A percentile compares a stretch with the other conserved stretches of the same genome.
phyloP scores from a whole-genome alignment of 2,797 vertebrate genomes.

The Onychomys torridus region DNA sequence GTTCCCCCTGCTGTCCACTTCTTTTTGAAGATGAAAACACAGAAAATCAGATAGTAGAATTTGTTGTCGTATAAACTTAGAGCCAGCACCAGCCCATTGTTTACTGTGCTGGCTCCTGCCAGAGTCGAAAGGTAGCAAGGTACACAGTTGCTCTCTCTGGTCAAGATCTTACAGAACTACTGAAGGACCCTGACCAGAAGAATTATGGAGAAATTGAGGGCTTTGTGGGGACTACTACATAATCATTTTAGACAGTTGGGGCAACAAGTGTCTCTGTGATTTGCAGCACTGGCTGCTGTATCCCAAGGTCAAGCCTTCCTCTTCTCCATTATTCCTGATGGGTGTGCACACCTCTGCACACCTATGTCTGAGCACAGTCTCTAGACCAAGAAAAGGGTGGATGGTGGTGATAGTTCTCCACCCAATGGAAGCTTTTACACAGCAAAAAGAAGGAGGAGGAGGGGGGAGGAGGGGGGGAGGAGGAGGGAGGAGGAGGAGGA shows the following conservation, averaged over 20 bases:
- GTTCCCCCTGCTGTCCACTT: too few species aligned
- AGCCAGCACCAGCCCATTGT: background rate
- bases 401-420: rapidly evolving
- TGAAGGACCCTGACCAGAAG: background rate
- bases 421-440: background rate
- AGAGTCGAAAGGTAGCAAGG: background rate
- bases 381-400: background rate
- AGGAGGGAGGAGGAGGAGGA: too few species aligned
- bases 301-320: background rate
- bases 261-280: background rate
- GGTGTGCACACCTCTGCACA: too few species aligned
- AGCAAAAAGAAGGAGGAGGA: background rate
- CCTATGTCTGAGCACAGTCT: background rate
- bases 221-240: rapidly evolving
- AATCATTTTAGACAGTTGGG: background rate
- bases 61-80: background rate
- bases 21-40: background rate
- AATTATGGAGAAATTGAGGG: background rate
- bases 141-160: rapidly evolving
- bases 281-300: rapidly evolving
- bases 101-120: background rate
- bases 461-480: too few species aligned
- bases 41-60: too few species aligned
- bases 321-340: background rate
- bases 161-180: background rate